Percentiles rank a stretch among this genome's conserved stretches.
Evolutionary conservation across 2,797 vertebrate genomes (phyloP).

Genomic region (Argentina silus): DNA sequence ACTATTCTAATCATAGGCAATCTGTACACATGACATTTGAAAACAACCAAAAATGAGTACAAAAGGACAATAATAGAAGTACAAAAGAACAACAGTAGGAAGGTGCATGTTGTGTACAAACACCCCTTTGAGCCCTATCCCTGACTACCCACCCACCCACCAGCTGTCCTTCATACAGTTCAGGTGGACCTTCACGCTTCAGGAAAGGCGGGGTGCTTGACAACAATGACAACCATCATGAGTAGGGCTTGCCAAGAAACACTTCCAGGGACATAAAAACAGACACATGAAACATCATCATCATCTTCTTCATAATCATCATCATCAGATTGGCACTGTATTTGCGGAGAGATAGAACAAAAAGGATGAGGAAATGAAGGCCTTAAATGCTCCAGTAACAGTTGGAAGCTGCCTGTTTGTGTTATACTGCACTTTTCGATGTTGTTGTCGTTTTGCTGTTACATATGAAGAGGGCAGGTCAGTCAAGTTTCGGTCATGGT

Average conservation of each 20-base stretch:
- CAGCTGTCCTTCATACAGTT: background rate
- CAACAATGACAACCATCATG: no score
- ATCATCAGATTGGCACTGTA: background rate
- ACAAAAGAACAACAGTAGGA: background rate
- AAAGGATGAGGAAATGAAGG: background rate
- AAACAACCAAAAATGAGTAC: no score
- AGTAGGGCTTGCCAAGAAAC: no score
- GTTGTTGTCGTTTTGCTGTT: constrained; percentile 1
- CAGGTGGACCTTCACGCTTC: no score
- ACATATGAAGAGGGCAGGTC: no score
- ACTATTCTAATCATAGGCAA: background rate
- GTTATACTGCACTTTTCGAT: background rate
- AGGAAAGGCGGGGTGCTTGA: no score
- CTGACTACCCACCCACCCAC: background rate
- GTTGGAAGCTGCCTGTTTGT: background rate
- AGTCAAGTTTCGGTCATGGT: background rate
- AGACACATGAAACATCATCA: no score
- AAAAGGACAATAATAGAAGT: background rate
- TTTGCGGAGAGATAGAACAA: background rate
- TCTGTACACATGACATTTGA: background rate
- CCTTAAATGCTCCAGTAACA: background rate
- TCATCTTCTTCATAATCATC: no score
- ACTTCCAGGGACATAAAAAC: no score
- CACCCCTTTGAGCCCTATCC: no score
- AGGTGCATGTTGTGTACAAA: background rate